Conservation (phyloP, 2,113 vertebrate genomes). For the Anas platyrhynchos region DNA sequence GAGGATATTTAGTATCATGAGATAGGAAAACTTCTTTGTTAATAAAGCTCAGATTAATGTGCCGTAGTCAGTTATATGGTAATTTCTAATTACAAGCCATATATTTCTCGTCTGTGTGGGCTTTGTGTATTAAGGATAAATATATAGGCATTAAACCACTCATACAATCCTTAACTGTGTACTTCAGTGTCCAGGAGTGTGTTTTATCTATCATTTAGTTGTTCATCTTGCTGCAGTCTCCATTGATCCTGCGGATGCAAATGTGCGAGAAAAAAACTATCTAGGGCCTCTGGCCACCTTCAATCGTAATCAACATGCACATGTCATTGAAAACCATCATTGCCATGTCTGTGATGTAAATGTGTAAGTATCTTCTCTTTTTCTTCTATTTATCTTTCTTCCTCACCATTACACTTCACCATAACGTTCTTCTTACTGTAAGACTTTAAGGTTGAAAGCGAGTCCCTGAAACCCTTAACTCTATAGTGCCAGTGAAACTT, state of each 20-base stretch:
- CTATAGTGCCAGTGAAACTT: neutral
- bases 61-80: neutral
- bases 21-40: accelerated
- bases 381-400: neutral
- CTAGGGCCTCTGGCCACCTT: slow-evolving; percentile 85
- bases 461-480: neutral
- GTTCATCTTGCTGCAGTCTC: slow-evolving; percentile 91
- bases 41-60: neutral
- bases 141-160: neutral
- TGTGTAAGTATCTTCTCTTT: slow-evolving; percentile 85
- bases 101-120: neutral
- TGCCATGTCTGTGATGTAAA: slow-evolving; percentile 96
- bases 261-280: slow-evolving; percentile 86
- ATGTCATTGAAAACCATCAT: slow-evolving; percentile 97
- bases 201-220: slow-evolving; percentile 88
- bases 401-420: neutral
- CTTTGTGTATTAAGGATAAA: neutral
- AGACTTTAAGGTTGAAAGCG: neutral
- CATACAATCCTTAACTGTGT: slow-evolving; percentile 74
- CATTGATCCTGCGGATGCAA: slow-evolving; percentile 92
- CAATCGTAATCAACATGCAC: slow-evolving; percentile 87
- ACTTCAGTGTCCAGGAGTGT: slow-evolving; percentile 86
- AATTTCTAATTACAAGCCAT: neutral
- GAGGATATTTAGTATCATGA: neutral
- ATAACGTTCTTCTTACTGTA: neutral